phyloP scores from a whole-genome alignment of 2,113 vertebrate genomes.

The Hystrix brachyura region DNA sequence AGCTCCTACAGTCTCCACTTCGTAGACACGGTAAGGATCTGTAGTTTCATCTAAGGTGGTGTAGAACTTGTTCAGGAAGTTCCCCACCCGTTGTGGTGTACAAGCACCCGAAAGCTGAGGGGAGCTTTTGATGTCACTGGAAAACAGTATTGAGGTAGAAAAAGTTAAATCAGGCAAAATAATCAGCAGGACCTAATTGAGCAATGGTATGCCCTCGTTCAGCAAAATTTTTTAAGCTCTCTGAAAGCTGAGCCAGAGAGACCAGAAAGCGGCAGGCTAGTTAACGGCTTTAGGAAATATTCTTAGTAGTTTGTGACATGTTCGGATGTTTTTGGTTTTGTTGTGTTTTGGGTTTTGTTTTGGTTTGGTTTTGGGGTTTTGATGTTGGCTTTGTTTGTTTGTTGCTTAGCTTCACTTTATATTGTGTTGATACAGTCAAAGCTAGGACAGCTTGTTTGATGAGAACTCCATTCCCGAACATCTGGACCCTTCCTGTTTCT shows the following conservation, averaged over 20 bases:
- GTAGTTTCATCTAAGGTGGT: constrained; percentile 93
- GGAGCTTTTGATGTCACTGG: constrained; percentile 94
- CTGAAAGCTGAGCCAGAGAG: constrained; percentile 47
- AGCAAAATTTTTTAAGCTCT: constrained; percentile 52
- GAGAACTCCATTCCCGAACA: constrained; percentile 44
- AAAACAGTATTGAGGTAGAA: constrained; percentile 76
- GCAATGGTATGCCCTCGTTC: constrained; percentile 35
- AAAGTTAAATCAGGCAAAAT: constrained; percentile 45
- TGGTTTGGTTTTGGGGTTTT: neutral
- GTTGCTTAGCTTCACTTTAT: neutral
- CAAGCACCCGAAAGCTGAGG: constrained; percentile 93
- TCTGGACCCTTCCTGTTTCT: constrained; percentile 48
- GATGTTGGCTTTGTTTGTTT: neutral
- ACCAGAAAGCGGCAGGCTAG: neutral
- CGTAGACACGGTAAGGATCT: constrained; percentile 93
- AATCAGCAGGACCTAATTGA: constrained; percentile 66
- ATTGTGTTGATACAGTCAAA: constrained; percentile 28
- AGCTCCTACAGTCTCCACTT: constrained; percentile 93
- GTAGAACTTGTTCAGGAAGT: constrained; percentile 93
- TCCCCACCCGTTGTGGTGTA: constrained; percentile 91
- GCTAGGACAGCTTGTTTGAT: neutral
- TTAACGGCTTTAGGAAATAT: constrained; percentile 61
- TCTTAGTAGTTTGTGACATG: constrained; percentile 4
- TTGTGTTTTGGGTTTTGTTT: neutral
- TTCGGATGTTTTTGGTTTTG: neutral